Conservation (phyloP, 1,140 invertebrate genomes). For the Psix sp. region DNA sequence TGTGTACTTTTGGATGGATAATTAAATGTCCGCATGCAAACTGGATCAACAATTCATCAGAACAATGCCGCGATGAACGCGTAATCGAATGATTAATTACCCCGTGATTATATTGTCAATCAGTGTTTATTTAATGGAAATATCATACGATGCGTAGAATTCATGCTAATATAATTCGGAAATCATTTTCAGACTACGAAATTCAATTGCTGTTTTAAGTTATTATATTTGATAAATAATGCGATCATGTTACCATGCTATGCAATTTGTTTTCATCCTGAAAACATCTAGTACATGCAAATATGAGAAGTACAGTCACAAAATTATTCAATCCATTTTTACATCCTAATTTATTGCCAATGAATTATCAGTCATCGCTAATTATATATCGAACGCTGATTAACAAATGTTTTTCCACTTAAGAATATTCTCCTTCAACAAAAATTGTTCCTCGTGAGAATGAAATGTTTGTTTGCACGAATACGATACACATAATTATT, state of each 20-base stretch:
- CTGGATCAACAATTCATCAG: constrained; percentile 38
- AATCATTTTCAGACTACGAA: constrained; percentile 41
- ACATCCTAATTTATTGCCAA: too few species aligned
- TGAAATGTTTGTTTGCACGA: too few species aligned
- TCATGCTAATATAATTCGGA: constrained; percentile 43
- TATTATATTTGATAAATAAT: constrained; percentile 52
- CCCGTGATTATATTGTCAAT: constrained; percentile 49
- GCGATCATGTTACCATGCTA: constrained; percentile 27
- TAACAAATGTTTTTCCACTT: too few species aligned
- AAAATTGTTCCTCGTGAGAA: too few species aligned
- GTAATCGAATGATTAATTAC: constrained; percentile 58
- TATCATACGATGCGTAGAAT: constrained; percentile 42
- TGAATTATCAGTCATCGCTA: too few species aligned
- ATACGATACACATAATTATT: too few species aligned
- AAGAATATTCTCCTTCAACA: too few species aligned
- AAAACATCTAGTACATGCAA: constrained; percentile 28
- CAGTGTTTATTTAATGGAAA: constrained; percentile 56
- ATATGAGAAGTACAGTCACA: constrained; percentile 20
- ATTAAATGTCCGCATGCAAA: constrained; percentile 22
- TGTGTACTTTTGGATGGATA: constrained; percentile 10
- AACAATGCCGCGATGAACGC: constrained; percentile 34
- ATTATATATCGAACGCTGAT: too few species aligned
- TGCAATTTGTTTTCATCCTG: constrained; percentile 40
- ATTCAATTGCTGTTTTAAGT: constrained; percentile 30
- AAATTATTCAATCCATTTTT: too few species aligned